Evolutionary conservation across 2,797 vertebrate species (phyloP).

Genomic region (Ptychadena robeensis): DNA sequence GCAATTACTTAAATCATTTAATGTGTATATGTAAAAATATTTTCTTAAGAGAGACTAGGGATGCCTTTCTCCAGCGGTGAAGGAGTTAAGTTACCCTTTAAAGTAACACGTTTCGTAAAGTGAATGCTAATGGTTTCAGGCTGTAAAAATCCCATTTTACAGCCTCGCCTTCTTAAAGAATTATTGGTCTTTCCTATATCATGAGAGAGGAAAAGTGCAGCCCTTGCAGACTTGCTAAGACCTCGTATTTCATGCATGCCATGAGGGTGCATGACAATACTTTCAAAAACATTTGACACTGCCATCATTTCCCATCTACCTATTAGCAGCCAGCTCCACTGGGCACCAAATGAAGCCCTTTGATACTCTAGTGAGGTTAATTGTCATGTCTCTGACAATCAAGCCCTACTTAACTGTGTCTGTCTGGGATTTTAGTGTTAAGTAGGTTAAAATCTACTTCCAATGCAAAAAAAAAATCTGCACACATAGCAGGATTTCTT

Average conservation of each 20-base stretch:
- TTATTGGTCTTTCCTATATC: constrained; percentile 56
- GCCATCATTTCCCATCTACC: constrained; percentile 44
- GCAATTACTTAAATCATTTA: neutral
- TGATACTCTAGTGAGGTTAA: constrained; percentile 23
- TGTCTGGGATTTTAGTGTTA: constrained; percentile 27
- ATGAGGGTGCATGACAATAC: constrained; percentile 13
- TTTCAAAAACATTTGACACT: constrained; percentile 50
- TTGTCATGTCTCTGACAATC: constrained; percentile 42
- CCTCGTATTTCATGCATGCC: constrained; percentile 51
- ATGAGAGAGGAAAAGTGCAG: constrained; percentile 55
- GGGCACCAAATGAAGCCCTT: constrained; percentile 4
- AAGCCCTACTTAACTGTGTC: constrained; percentile 10
- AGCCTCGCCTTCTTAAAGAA: constrained; percentile 48
- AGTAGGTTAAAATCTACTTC: neutral
- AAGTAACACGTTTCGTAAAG: constrained; percentile 46
- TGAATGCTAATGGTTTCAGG: constrained; percentile 55
- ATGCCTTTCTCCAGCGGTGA: constrained; percentile 7
- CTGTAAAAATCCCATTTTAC: constrained; percentile 59
- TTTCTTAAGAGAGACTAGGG: neutral
- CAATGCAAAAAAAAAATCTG: neutral
- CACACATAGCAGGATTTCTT: constrained; percentile 7
- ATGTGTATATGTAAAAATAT: neutral
- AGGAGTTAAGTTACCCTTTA: constrained; percentile 49
- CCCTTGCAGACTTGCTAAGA: constrained; percentile 54
- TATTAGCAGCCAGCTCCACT: constrained; percentile 10